phyloP scores from a whole-genome alignment of 2,113 vertebrate genomes.

The Neopipo cinnamomea region DNA sequence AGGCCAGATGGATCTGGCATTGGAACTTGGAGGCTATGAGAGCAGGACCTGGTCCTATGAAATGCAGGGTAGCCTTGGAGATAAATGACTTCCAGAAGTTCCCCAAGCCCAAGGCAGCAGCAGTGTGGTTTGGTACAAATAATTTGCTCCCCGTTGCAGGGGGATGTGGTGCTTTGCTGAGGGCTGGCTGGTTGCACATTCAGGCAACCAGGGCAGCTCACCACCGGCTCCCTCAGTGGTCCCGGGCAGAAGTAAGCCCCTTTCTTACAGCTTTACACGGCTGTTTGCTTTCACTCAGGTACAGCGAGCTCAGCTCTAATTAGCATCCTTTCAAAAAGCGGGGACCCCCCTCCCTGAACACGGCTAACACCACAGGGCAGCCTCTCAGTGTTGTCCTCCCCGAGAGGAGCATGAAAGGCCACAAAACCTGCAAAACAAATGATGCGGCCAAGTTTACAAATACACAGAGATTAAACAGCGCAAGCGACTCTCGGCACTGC shows the following conservation, averaged over 20 bases:
- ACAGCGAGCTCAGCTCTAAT: background rate
- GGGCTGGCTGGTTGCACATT: background rate
- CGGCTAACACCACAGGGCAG: background rate
- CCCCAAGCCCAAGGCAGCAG: background rate
- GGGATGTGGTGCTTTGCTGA: background rate
- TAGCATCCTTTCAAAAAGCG: conserved; percentile 12
- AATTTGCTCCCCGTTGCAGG: background rate
- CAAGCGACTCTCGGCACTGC: background rate
- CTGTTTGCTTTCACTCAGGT: background rate
- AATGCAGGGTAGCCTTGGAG: background rate
- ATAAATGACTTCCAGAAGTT: background rate
- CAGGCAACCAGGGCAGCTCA: background rate
- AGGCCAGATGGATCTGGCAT: conserved; percentile 65
- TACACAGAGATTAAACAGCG: background rate
- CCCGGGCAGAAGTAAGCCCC: background rate
- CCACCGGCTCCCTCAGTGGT: background rate
- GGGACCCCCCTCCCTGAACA: background rate
- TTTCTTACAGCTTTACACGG: background rate
- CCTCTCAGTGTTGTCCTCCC: background rate
- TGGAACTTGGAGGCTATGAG: conserved; percentile 34
- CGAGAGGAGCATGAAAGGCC: background rate
- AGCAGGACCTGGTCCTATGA: conserved; percentile 20
- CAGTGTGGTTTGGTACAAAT: background rate
- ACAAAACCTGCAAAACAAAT: conserved; percentile 11
- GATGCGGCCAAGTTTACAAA: background rate